Evolutionary conservation across 1,140 invertebrate species (phyloP).

Genomic region (Drosophila tani): DNA sequence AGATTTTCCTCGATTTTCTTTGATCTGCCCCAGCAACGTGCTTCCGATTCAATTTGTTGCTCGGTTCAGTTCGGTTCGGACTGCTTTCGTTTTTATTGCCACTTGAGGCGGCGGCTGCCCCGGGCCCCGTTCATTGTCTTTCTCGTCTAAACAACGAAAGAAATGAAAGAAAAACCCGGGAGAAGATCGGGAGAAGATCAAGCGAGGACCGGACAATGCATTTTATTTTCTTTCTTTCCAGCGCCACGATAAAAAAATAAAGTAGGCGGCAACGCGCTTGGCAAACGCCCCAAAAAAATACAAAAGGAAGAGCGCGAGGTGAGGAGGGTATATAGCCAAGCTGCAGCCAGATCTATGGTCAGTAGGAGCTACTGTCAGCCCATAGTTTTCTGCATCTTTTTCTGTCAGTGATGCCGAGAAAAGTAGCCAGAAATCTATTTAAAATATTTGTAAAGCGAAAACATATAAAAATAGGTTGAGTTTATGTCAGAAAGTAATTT

Average conservation of each 20-base stretch:
- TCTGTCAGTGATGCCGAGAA: neutral
- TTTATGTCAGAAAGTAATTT: neutral
- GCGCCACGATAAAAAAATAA: conserved; percentile 52
- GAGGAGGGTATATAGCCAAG: conserved; percentile 6
- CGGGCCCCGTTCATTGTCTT: conserved; percentile 2
- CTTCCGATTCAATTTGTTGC: conserved; percentile 64
- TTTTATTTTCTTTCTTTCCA: conserved; percentile 41
- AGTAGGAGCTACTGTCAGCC: conserved; percentile 4
- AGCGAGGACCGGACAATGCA: conserved; percentile 43
- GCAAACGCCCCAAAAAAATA: conserved; percentile 23
- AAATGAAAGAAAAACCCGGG: neutral
- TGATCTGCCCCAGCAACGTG: conserved; percentile 66
- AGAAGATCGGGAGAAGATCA: neutral
- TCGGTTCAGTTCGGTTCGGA: conserved; percentile 5
- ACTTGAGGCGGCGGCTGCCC: conserved; percentile 53
- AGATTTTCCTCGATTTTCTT: conserved; percentile 40
- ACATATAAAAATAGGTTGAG: no score
- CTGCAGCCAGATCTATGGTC: conserved; percentile 18
- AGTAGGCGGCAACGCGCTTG: conserved; percentile 51
- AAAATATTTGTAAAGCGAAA: neutral
- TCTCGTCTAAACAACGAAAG: conserved; percentile 45
- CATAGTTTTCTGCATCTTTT: neutral
- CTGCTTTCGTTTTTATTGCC: conserved; percentile 76
- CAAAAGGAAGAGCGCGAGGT: neutral
- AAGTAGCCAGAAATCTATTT: neutral